phyloP scores from a whole-genome alignment of 2,113 vertebrate species.

The Heloderma charlesbogerti region DNA sequence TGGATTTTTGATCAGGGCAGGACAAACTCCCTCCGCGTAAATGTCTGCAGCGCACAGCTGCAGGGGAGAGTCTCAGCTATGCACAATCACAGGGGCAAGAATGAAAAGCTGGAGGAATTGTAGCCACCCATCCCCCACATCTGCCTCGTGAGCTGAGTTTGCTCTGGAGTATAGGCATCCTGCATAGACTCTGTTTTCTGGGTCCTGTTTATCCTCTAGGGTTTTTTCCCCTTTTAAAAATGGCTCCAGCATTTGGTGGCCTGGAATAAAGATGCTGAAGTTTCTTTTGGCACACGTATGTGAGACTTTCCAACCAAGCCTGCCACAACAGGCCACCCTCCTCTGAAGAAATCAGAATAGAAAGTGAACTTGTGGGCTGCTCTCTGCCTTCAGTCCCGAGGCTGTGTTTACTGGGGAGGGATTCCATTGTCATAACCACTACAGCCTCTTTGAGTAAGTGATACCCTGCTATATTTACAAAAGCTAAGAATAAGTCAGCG shows the following conservation, averaged over 20 bases:
- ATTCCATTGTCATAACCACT: slow-evolving; percentile 58
- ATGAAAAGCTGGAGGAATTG: too few species aligned
- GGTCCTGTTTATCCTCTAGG: background rate
- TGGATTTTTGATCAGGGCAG: too few species aligned
- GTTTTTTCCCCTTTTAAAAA: slow-evolving; percentile 25
- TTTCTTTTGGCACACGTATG: slow-evolving; percentile 49
- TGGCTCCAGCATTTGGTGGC: slow-evolving; percentile 43
- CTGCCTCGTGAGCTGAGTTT: background rate
- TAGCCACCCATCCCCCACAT: too few species aligned
- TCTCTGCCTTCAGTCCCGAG: slow-evolving; percentile 59
- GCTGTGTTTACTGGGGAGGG: slow-evolving; percentile 69
- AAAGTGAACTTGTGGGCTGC: slow-evolving; percentile 10
- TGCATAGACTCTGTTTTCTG: slow-evolving; percentile 17
- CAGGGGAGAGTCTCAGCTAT: too few species aligned
- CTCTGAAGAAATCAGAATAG: slow-evolving; percentile 34
- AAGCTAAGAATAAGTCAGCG: slow-evolving; percentile 40
- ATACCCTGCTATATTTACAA: slow-evolving; percentile 57
- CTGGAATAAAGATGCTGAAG: slow-evolving; percentile 54
- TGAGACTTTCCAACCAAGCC: background rate
- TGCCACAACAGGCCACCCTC: background rate
- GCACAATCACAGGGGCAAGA: too few species aligned
- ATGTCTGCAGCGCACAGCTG: too few species aligned
- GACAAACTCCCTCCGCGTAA: too few species aligned
- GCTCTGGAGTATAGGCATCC: background rate
- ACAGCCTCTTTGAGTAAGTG: slow-evolving; percentile 43